phyloP scores from a whole-genome alignment of 2,888 invertebrate species.

The Chymomyza fuscimana region DNA sequence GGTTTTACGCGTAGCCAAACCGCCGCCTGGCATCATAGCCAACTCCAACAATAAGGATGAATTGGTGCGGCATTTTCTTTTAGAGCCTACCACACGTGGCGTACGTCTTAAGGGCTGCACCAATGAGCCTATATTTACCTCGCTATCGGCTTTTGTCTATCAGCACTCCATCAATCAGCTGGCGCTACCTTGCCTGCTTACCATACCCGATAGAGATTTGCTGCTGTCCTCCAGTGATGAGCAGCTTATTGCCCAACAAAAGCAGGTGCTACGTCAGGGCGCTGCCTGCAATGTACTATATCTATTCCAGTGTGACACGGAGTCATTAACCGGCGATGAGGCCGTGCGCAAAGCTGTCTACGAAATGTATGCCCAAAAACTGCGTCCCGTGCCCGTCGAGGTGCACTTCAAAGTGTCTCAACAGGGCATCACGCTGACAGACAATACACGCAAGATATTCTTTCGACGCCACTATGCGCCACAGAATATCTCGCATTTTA shows the following conservation, averaged over 20 bases:
- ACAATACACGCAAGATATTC: constrained; percentile 91
- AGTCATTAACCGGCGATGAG: constrained; percentile 91
- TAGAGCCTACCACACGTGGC: constrained; percentile 97
- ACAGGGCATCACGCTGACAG: constrained; percentile 97
- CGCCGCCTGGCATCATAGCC: constrained; percentile 85
- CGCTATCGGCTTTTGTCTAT: constrained; percentile 97
- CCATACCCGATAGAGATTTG: constrained; percentile 83
- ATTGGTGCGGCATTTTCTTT: constrained; percentile 96
- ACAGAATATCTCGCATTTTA: constrained; percentile 93
- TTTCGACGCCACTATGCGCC: constrained; percentile 96
- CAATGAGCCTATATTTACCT: constrained; percentile 98
- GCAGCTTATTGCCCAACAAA: constrained; percentile 61
- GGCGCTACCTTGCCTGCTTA: constrained; percentile 93
- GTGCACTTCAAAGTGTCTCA: constrained; percentile 98
- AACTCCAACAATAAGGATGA: constrained; percentile 84
- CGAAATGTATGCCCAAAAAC: constrained; percentile 83
- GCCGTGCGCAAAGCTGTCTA: constrained; percentile 91
- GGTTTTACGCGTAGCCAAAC: constrained; percentile 92
- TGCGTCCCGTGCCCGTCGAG: constrained; percentile 84
- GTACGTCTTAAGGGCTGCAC: constrained; percentile 96
- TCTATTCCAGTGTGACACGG: constrained; percentile 92
- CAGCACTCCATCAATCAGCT: constrained; percentile 98
- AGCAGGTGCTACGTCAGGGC: constrained; percentile 83
- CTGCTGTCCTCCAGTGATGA: constrained; percentile 42
- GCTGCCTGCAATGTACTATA: constrained; percentile 96